Conservation (phyloP, 2,888 invertebrate species). For the Epinotia bilunana region DNA sequence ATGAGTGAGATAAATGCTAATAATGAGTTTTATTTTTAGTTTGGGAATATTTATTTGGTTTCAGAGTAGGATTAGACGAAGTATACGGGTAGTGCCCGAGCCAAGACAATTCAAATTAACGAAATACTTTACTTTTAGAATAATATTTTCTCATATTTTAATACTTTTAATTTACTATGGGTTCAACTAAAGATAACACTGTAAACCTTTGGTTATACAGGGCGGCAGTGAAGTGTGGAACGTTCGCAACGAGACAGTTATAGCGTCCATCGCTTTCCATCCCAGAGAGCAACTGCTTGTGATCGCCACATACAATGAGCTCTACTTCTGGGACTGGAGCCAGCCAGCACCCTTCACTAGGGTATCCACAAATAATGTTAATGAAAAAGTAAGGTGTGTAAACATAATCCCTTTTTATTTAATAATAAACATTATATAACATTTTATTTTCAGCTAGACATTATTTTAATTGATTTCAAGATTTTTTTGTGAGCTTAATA, state of each 20-base stretch:
- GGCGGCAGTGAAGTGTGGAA: slow-evolving; percentile 95
- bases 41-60: background rate
- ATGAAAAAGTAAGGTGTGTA: slow-evolving; percentile 91
- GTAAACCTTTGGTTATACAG: slow-evolving; percentile 71
- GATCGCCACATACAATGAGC: slow-evolving; percentile 93
- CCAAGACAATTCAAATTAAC: too few species aligned
- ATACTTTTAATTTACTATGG: too few species aligned
- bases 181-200: background rate
- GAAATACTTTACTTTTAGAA: too few species aligned
- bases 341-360: slow-evolving; percentile 90
- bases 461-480: too few species aligned
- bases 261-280: slow-evolving; percentile 94
- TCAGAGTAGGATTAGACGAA: background rate
- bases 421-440: too few species aligned
- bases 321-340: slow-evolving; percentile 96
- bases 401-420: slow-evolving; percentile 22
- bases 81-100: too few species aligned
- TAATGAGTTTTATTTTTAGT: background rate
- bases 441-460: too few species aligned
- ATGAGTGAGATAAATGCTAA: background rate
- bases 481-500: too few species aligned
- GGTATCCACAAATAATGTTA: slow-evolving; percentile 89
- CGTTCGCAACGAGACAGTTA: slow-evolving; percentile 88
- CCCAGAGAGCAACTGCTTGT: slow-evolving; percentile 92
- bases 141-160: too few species aligned